Conservation (phyloP, 2,888 invertebrate species). For the Nomada fabriciana region DNA sequence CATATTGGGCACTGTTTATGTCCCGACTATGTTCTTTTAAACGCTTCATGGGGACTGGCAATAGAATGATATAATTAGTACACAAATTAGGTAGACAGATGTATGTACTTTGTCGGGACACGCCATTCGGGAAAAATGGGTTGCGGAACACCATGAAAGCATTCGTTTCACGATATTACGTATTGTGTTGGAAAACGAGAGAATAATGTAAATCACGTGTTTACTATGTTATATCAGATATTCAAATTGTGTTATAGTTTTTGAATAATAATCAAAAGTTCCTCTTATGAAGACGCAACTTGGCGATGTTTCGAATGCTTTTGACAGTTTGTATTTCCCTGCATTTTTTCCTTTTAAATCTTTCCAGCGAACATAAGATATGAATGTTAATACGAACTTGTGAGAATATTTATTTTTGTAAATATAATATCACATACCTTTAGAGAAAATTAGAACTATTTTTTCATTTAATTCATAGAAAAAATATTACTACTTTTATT, state of each 20-base stretch:
- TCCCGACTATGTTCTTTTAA: conserved; percentile 1
- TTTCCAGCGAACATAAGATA: conserved; percentile 6
- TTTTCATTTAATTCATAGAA: not conserved
- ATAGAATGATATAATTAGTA: conserved; percentile 12
- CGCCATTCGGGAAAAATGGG: conserved; percentile 36
- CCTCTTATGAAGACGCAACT: conserved; percentile 29
- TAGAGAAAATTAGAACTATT: conserved; percentile 2
- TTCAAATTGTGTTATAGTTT: conserved; percentile 32
- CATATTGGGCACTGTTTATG: conserved; percentile 18
- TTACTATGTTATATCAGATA: conserved; percentile 39
- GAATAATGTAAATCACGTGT: conserved; percentile 8
- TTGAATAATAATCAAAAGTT: conserved; percentile 37
- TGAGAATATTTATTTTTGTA: conserved; percentile 40
- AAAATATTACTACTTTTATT: conserved; percentile 15
- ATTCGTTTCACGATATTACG: conserved; percentile 26
- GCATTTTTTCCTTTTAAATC: conserved; percentile 8
- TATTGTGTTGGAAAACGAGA: conserved; percentile 10
- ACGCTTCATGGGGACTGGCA: conserved; percentile 10
- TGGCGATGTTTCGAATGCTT: conserved; percentile 32
- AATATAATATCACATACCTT: conserved; percentile 4
- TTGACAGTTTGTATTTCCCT: conserved; percentile 26
- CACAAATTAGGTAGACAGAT: conserved; percentile 28
- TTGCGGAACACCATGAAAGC: conserved; percentile 39
- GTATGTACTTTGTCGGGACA: conserved; percentile 38
- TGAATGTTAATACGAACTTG: conserved; percentile 2